phyloP scores from a whole-genome alignment of 2,113 vertebrate genomes.

The Eulemur macaco region DNA sequence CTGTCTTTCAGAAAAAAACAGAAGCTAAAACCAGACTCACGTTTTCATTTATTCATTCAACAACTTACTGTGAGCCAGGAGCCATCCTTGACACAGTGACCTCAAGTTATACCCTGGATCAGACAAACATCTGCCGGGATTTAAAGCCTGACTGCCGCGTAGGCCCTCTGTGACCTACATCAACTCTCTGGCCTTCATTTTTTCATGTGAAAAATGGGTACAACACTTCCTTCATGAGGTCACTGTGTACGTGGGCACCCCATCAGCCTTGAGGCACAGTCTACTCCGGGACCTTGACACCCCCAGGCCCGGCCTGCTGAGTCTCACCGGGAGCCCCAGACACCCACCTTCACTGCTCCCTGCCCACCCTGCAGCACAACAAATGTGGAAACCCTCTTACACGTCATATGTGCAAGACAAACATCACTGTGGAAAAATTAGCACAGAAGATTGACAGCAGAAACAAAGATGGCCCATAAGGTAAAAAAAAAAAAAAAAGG shows the following conservation, averaged over 20 bases:
- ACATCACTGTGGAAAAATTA: accelerated
- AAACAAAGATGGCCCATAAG: background rate
- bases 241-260: background rate
- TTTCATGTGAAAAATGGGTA: background rate
- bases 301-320: background rate
- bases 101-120: accelerated
- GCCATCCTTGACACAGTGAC: accelerated
- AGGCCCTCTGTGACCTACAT: background rate
- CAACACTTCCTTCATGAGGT: background rate
- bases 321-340: background rate
- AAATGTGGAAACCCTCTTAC: background rate
- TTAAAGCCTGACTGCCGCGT: accelerated
- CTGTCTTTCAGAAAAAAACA: background rate
- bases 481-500: background rate
- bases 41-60: background rate
- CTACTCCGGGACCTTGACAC: background rate
- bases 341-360: background rate
- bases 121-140: accelerated
- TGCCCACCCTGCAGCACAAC: accelerated
- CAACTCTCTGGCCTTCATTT: background rate
- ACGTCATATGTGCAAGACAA: background rate
- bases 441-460: background rate
- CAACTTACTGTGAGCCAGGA: background rate
- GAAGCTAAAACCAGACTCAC: background rate
- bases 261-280: background rate